Percentiles rank a stretch among this genome's conserved stretches.
Evolutionary conservation across 2,888 invertebrate species (phyloP).

Genomic region (Drosophila meridionalis): DNA sequence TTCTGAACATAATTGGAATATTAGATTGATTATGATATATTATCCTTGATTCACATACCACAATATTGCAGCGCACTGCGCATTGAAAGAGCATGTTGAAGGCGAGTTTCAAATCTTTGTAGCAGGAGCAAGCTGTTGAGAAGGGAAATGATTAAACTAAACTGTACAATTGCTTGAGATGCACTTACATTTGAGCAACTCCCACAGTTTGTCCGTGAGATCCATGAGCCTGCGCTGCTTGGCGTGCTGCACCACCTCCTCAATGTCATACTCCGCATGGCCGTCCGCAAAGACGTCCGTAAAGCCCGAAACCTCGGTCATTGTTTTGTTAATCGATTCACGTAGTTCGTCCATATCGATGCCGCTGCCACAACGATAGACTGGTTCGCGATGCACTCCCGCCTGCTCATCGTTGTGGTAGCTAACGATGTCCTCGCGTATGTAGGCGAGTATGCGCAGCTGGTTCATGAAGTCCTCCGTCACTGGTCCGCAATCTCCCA

Average conservation of each 20-base stretch:
- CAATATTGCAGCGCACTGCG: constrained; percentile 83
- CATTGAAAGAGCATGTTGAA: constrained; percentile 83
- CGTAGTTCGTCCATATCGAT: constrained; percentile 79
- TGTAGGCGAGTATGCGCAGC: constrained; percentile 77
- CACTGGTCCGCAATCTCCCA: constrained; percentile 67
- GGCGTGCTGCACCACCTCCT: constrained; percentile 80
- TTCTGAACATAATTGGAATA: constrained; percentile 70
- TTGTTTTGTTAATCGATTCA: constrained; percentile 76
- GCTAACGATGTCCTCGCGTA: constrained; percentile 83
- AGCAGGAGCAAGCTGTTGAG: constrained; percentile 80
- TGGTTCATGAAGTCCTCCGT: constrained; percentile 83
- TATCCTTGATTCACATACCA: constrained; percentile 67
- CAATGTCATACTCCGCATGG: constrained; percentile 76
- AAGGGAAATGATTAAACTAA: not conserved
- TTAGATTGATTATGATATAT: not conserved
- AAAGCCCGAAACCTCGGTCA: constrained; percentile 80
- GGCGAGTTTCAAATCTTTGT: constrained; percentile 82
- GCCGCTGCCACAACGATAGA: constrained; percentile 82
- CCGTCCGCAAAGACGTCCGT: constrained; percentile 61
- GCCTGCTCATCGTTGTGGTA: constrained; percentile 65
- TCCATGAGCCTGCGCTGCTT: constrained; percentile 76
- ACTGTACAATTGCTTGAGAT: not conserved
- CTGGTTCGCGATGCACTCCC: constrained; percentile 63
- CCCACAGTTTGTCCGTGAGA: constrained; percentile 84
- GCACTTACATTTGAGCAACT: constrained; percentile 80